These are phyloP conservation scores for Rhea pennata DNA, from an alignment of 2,113 vertebrate genomes.

Conservation along the genomic window DNA sequence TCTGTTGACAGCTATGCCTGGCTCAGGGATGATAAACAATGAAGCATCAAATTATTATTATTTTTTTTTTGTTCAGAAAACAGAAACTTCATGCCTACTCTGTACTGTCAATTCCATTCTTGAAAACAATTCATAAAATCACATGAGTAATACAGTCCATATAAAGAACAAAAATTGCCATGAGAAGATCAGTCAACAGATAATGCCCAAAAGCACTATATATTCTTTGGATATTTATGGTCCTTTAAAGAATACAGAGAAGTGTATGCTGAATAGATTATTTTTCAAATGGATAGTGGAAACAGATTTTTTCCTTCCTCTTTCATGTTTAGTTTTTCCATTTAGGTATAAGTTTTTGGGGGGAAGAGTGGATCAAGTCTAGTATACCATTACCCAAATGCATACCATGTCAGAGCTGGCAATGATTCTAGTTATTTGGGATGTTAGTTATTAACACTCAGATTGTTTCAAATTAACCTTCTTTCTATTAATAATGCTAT, in stretches of 20 bases:
- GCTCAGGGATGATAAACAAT: background rate
- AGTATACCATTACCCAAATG: background rate
- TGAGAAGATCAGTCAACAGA: background rate
- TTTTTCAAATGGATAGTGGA: background rate
- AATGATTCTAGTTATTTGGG: background rate
- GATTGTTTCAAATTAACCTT: background rate
- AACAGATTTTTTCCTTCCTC: background rate
- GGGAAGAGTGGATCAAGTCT: background rate
- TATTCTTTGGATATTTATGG: background rate
- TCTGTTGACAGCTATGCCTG: background rate
- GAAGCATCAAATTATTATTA: background rate
- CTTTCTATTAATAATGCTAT: background rate
- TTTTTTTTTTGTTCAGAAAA: too few relatives aligned
- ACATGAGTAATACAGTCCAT: rapidly evolving
- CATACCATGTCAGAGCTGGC: background rate
- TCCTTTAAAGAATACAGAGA: background rate
- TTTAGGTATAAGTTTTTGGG: background rate
- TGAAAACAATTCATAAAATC: background rate
- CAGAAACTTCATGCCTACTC: too few relatives aligned
- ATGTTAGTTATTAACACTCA: background rate
- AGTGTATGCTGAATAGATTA: background rate
- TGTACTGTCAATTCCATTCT: background rate
- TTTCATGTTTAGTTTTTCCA: background rate
- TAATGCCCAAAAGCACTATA: background rate
- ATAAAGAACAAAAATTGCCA: background rate